These are phyloP conservation scores for Colistium nudipinnis DNA, from an alignment of 2,113 vertebrate genomes.

Conservation along the genomic window DNA sequence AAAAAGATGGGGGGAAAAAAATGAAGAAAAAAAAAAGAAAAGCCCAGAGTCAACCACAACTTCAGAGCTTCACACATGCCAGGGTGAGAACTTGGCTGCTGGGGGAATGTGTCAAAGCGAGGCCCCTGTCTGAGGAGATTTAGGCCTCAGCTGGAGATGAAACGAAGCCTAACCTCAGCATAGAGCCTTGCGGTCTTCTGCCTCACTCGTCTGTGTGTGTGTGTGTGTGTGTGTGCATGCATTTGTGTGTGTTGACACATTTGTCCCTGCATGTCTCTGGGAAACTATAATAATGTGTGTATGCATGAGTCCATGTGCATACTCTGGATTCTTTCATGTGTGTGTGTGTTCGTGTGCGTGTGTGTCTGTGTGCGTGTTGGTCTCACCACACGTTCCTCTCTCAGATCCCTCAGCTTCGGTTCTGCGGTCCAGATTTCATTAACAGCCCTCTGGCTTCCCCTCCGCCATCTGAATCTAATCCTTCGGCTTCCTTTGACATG, in stretches of 20 bases:
- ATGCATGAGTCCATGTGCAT: conserved; percentile 27
- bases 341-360: background rate
- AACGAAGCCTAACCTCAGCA: conserved; percentile 76
- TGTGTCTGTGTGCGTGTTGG: conserved; percentile 7
- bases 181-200: conserved; percentile 60
- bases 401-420: conserved; percentile 59
- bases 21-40: conserved; percentile 5
- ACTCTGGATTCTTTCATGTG: conserved; percentile 25
- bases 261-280: conserved; percentile 32
- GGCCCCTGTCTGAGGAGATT: conserved; percentile 78
- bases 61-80: conserved; percentile 76
- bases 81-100: conserved; percentile 62
- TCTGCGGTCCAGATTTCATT: conserved; percentile 74
- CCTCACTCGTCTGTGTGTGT: conserved; percentile 35
- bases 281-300: conserved; percentile 20
- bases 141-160: conserved; percentile 78
- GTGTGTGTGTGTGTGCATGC: conserved; percentile 7
- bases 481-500: conserved; percentile 75
- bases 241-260: conserved; percentile 37
- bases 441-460: conserved; percentile 62
- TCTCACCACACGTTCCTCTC: conserved; percentile 55
- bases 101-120: conserved; percentile 63
- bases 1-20: conserved; percentile 35
- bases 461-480: conserved; percentile 79
- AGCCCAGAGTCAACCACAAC: conserved; percentile 62